These are phyloP conservation scores for Enteromius unitaeniatus DNA, from an alignment of 2,797 vertebrate genomes.

Conservation along the genomic window DNA sequence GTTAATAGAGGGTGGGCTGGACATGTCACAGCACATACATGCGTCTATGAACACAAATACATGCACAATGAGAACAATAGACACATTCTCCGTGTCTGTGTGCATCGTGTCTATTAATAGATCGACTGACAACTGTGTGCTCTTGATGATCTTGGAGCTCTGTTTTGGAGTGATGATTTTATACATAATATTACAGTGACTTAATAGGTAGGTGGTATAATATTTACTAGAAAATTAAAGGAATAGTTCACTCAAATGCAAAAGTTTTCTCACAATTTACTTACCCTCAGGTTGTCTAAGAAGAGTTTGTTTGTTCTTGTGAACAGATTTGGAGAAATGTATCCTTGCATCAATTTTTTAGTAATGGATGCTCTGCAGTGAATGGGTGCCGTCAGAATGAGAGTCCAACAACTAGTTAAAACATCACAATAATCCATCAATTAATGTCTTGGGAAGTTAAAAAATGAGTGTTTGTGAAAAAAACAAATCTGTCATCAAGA, in stretches of 20 bases:
- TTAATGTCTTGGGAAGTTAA: background rate
- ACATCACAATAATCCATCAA: background rate
- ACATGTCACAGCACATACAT: background rate
- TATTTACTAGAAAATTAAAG: background rate
- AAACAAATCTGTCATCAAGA: background rate
- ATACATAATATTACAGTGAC: constrained; percentile 32
- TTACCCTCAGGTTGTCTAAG: background rate
- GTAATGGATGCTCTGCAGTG: background rate
- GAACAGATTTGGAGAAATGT: background rate
- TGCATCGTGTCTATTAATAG: constrained; percentile 75
- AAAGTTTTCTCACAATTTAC: background rate
- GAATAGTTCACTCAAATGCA: background rate
- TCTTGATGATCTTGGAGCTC: constrained; percentile 53
- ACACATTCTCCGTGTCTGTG: constrained; percentile 68
- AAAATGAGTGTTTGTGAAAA: background rate
- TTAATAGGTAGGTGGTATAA: background rate
- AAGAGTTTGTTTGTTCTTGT: background rate
- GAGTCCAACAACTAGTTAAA: background rate
- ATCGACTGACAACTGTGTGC: constrained; percentile 56
- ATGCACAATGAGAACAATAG: constrained; percentile 67
- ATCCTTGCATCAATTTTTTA: background rate
- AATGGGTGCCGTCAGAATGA: background rate
- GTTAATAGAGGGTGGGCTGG: constrained; percentile 73
- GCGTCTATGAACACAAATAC: constrained; percentile 58
- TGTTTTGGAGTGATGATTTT: constrained; percentile 45